These are phyloP conservation scores for Phocoena sinus DNA, from an alignment of 2,113 vertebrate genomes.

Conservation along the genomic window DNA sequence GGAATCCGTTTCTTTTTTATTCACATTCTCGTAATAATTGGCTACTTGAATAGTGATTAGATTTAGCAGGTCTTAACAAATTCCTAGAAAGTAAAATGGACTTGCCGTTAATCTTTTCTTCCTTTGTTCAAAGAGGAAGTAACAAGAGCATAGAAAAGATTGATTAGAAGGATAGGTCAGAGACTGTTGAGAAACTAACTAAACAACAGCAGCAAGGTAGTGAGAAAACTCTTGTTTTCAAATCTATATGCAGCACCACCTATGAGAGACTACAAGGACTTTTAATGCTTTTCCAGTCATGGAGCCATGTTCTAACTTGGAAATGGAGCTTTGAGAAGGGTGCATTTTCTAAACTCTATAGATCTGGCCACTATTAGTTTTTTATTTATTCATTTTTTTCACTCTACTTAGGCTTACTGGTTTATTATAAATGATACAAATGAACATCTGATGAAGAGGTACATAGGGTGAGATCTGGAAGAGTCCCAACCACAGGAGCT, in stretches of 20 bases:
- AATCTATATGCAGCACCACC: not conserved
- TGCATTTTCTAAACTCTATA: not conserved
- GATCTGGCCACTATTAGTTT: not conserved
- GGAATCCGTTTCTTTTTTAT: conserved; percentile 4
- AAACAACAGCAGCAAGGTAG: not conserved
- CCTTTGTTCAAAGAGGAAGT: not conserved
- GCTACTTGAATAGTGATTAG: not conserved
- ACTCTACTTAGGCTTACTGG: too few species aligned
- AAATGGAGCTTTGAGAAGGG: not conserved
- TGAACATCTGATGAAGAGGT: too few species aligned
- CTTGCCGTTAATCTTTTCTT: conserved; percentile 5
- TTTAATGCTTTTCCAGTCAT: not conserved
- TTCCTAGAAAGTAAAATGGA: conserved; percentile 32
- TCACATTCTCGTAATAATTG: not conserved
- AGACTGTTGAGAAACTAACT: not conserved
- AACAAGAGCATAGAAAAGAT: conserved; percentile 7
- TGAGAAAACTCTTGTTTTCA: not conserved
- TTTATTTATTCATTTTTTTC: too few species aligned
- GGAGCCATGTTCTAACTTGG: not conserved
- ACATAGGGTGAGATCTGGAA: too few species aligned
- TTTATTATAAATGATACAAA: too few species aligned
- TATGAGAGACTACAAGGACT: not conserved
- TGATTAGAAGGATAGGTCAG: not conserved
- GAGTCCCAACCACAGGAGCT: too few species aligned
- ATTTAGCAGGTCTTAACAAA: not conserved